A percentile compares a stretch with the other conserved stretches of the same genome.
Evolutionary conservation across 2,113 vertebrate species (phyloP).

Genomic region (Chunga burmeisteri): DNA sequence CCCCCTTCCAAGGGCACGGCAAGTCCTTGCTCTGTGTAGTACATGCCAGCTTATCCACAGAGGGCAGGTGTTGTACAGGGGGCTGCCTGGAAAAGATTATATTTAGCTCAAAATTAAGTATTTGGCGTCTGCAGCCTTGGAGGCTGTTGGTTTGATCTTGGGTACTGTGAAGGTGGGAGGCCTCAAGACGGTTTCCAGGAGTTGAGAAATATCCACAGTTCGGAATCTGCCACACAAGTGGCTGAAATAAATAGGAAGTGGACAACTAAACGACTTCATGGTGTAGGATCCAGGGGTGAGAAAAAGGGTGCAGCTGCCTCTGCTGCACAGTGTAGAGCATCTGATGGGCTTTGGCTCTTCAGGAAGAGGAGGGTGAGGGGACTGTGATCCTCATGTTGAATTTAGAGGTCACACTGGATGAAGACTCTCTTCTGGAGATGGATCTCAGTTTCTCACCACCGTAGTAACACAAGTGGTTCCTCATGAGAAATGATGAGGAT

Average conservation of each 20-base stretch:
- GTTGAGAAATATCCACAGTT: neutral
- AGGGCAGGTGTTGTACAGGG: neutral
- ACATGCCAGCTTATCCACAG: neutral
- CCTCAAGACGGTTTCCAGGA: neutral
- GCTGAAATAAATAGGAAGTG: neutral
- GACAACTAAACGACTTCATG: neutral
- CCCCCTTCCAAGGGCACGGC: neutral
- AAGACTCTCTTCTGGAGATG: neutral
- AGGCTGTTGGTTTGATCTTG: neutral
- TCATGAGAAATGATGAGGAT: neutral
- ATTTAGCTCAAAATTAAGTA: neutral
- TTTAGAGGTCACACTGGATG: accelerated
- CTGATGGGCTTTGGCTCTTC: neutral
- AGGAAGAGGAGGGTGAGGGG: neutral
- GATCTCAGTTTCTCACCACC: neutral
- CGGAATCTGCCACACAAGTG: neutral
- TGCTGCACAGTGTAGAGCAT: neutral
- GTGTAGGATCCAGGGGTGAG: neutral
- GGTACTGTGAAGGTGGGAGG: neutral
- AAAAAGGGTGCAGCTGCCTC: neutral
- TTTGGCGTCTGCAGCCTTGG: neutral
- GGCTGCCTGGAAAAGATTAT: neutral
- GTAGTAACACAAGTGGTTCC: neutral
- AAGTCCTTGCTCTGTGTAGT: neutral
- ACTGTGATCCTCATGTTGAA: neutral